Evolutionary conservation across 1,140 invertebrate species (phyloP), one percentile per base, ranked within the genome.

Genomic region (Pseudomyrmex pallidus): DNA sequence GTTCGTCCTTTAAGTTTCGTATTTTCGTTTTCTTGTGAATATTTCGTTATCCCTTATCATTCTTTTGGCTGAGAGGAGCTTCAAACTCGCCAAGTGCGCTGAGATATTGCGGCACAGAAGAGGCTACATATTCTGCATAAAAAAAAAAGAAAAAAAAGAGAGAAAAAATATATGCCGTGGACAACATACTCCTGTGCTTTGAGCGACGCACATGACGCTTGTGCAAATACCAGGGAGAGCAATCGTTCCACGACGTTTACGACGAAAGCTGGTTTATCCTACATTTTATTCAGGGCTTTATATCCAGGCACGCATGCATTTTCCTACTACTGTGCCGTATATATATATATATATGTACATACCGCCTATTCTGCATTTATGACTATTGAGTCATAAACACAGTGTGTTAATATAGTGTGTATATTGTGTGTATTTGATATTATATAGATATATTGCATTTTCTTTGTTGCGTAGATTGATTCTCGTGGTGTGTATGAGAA

Each of bases 11-110:
- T 52, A 56, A 44, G 25, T 46, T 61, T 48, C 20, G 15, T 70
- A 70, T 35, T 35, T 35, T 35, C 20, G 44, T 61, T 13, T n/a
- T 61, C 76, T 83, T 56, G 17, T 78, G 54, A 83, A 83, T 78
- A 78, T 83, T 83, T 78, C 50, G 46, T 78, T 67, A 67, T 77
- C 35, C 52, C 13, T 52, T 74, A 61, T 48, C 63, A 64, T 83
- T 76, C 50, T 59, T 83, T 35, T 54, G 17, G 44, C 5, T 35
- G 59, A 15, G 35, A 15, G 56, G n/a, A 20, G 13, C 46, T 62
- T 25, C 17, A 54, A 54, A 17, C 73, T 44, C 62, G 50, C 7
- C 50, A 66, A 64, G 48, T 76, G 54, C 20, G 20, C 10, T 4
- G 17, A 57, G 52, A 12, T 68, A 68, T 67, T 57, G 22, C 22